Base-by-base conservation (phyloP, 2,888 invertebrate species). In the Apodemia mormo region DNA sequence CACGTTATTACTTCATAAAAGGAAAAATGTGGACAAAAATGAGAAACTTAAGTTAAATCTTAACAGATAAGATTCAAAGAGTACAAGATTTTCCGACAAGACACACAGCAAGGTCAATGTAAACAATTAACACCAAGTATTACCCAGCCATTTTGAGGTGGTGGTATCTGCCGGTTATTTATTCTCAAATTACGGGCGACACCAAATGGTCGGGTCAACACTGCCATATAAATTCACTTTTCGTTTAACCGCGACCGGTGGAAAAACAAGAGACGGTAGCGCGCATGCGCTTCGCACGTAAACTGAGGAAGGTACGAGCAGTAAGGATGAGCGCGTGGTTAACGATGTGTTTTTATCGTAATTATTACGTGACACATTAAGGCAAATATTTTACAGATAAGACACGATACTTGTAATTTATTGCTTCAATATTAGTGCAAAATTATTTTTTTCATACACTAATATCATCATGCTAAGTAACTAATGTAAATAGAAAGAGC, bases 201-300 rank as follows among this genome's bases (percentile, higher is more conserved):
- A 84, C 86, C 86, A 90, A 87, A 86, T 80, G 84, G 84, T 79
- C 86, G 86, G 79, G 82, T 88, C 87, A 87, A 86, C 86, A 91
- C 90, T 91, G 92, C 91, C 92, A 92, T 92, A 92, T 89, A 89
- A 90, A 88, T 83, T 79, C 80, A 82, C 81, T 84, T 82, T 80
- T 81, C 79, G 75, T 75, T 76, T 73, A 70, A 71, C 72, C 75
- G 66, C 70, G 70, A 78, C 74, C 74, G 77, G 76, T 76, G 74
- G 72, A 79, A 79, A 80, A 81, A 78, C 72, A 76, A 76, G 77
- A 87, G 82, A 87, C 90, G 88, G 80, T 86, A 83, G 86, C 84
- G 88, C 91, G 89, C 91, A 85, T 81, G 89, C 90, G 90, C 87
- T 76, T 78, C 81, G 81, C 82, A 83, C 86, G 86, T 85, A 85